A percentile compares a stretch with the other conserved stretches of the same genome.
Conservation (phyloP, 2,888 invertebrate species). For the Himalopsyche tibetana region DNA sequence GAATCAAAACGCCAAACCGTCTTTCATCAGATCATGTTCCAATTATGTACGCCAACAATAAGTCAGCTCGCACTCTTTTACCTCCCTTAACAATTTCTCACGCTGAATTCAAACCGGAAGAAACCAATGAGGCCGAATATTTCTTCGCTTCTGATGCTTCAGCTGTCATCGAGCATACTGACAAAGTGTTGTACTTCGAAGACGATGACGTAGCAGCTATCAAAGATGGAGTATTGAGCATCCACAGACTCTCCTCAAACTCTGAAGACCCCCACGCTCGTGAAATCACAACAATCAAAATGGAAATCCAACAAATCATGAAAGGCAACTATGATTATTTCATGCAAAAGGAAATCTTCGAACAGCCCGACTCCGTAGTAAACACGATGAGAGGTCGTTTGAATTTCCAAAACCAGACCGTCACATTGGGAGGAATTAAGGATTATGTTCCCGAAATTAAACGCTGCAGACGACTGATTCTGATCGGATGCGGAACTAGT, state of each 20-base stretch:
- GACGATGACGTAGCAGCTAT: slow-evolving; percentile 98
- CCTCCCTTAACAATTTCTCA: slow-evolving; percentile 86
- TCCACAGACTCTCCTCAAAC: slow-evolving; percentile 92
- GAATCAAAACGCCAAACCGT: slow-evolving; percentile 96
- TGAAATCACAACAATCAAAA: slow-evolving; percentile 96
- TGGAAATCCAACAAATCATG: slow-evolving; percentile 99
- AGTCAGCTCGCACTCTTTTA: slow-evolving; percentile 76
- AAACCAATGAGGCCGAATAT: slow-evolving; percentile 96
- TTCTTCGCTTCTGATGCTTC: slow-evolving; percentile 99
- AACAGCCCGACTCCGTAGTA: slow-evolving; percentile 98
- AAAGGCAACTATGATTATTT: slow-evolving; percentile 99
- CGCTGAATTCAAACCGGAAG: slow-evolving; percentile 93
- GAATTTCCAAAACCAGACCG: slow-evolving; percentile 92
- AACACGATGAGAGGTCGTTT: slow-evolving; percentile 99
- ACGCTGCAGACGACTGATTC: slow-evolving; percentile 95
- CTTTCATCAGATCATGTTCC: slow-evolving; percentile 98
- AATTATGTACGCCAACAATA: slow-evolving; percentile 88
- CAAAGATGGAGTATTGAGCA: slow-evolving; percentile 94
- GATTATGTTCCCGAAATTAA: slow-evolving; percentile 99
- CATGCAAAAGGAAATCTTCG: slow-evolving; percentile 99
- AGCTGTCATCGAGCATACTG: slow-evolving; percentile 99
- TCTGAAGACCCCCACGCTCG: slow-evolving; percentile 90
- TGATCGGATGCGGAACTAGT: slow-evolving; percentile 99
- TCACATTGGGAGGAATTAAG: slow-evolving; percentile 97
- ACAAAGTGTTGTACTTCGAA: slow-evolving; percentile 98